Evolutionary conservation across 2,113 vertebrate genomes (phyloP).

Genomic region (Tor tambroides): DNA sequence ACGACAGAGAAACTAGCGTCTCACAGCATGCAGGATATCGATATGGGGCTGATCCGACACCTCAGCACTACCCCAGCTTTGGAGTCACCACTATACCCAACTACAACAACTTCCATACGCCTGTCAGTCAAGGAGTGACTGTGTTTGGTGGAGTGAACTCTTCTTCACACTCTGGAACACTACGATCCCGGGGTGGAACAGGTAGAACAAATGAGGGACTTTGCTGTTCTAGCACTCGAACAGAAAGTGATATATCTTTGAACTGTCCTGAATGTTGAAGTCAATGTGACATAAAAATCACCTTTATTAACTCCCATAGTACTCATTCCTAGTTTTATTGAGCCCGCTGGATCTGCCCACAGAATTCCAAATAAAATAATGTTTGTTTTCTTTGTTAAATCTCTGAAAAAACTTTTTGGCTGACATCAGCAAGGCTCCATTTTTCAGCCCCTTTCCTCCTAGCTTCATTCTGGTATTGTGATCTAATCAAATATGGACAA

Average conservation of each 20-base stretch:
- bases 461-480: not conserved
- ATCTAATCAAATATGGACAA: not conserved
- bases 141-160: conserved; percentile 97
- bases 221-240: not conserved
- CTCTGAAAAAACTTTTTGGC: not conserved
- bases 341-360: not conserved
- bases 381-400: not conserved
- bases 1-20: conserved; percentile 93
- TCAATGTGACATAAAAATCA: not conserved
- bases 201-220: conserved; percentile 72
- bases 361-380: not conserved
- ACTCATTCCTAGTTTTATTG: not conserved
- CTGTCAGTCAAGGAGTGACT: conserved; percentile 89
- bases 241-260: not conserved
- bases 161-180: conserved; percentile 94
- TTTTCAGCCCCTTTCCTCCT: not conserved
- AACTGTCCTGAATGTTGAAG: not conserved
- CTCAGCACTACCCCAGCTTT: conserved; percentile 97
- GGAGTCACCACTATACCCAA: conserved; percentile 96
- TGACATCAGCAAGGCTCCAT: not conserved
- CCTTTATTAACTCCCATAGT: not conserved
- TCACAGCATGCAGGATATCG: conserved; percentile 94
- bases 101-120: conserved; percentile 97
- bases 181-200: conserved; percentile 93
- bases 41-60: conserved; percentile 97